Conservation (phyloP, 2,113 vertebrate genomes). For the Dasyornis broadbenti region DNA sequence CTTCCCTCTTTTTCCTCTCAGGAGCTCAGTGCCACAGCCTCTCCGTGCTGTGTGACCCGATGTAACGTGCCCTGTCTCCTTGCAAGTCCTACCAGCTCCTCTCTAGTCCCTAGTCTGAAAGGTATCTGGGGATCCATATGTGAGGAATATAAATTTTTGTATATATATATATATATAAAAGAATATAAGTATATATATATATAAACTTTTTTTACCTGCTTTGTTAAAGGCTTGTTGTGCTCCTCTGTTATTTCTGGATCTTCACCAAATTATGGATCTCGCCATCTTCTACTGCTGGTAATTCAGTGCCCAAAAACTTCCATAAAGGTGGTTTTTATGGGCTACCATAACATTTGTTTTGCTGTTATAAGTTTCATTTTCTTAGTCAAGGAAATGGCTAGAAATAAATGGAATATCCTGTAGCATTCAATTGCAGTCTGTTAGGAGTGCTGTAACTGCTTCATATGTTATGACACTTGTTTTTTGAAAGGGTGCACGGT, state of each 20-base stretch:
- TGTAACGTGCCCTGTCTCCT: background rate
- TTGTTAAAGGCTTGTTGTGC: background rate
- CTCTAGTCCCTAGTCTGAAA: background rate
- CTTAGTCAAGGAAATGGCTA: background rate
- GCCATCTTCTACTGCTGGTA: background rate
- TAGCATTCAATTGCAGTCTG: background rate
- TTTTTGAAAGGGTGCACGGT: background rate
- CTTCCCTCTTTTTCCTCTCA: background rate
- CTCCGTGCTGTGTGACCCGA: background rate
- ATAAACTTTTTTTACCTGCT: background rate
- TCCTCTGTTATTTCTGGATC: background rate
- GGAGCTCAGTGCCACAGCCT: background rate
- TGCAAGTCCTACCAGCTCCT: background rate
- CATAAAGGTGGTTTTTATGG: background rate
- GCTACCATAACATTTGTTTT: background rate
- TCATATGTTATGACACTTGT: background rate
- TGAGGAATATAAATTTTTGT: background rate
- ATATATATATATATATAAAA: background rate
- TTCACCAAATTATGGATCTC: background rate
- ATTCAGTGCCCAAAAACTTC: background rate
- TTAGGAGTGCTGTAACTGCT: background rate
- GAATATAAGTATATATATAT: background rate
- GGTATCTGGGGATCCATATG: background rate
- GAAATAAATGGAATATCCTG: background rate
- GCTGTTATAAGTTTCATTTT: background rate